Conservation (phyloP, 2,113 vertebrate genomes). For the Vidua chalybeata region DNA sequence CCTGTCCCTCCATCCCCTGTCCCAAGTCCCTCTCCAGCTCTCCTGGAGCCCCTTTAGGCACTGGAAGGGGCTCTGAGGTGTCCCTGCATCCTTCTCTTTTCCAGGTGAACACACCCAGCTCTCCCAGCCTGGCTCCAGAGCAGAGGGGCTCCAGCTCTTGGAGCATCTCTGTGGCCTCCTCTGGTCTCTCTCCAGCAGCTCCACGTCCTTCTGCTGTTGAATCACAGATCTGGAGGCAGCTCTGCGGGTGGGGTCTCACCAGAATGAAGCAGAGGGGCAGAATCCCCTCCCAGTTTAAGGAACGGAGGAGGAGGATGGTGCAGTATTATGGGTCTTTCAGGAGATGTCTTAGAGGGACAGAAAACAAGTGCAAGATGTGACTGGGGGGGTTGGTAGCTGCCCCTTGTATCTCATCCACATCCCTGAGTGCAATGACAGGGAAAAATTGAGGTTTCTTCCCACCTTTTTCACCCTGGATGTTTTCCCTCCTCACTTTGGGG, state of each 20-base stretch:
- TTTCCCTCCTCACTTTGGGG: not conserved
- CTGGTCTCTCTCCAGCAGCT: not conserved
- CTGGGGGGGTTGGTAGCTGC: not conserved
- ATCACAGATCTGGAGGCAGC: not conserved
- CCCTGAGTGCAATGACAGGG: not conserved
- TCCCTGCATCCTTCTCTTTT: not conserved
- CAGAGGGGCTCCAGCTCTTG: not conserved
- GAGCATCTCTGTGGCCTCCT: rapidly evolving
- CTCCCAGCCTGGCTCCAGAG: not conserved
- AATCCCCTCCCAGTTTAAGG: not conserved
- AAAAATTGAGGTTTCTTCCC: not conserved
- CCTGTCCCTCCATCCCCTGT: not conserved
- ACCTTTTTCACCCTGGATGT: not conserved
- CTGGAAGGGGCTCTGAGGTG: not conserved
- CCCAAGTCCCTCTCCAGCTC: not conserved
- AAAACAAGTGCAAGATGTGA: not conserved
- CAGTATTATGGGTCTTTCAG: not conserved
- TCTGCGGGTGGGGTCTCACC: not conserved
- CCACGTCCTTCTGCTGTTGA: not conserved
- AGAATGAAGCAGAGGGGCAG: not conserved
- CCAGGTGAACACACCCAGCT: not conserved
- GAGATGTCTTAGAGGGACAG: not conserved
- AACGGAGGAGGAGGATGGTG: not conserved
- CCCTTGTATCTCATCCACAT: not conserved
- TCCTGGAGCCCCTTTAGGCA: not conserved